Evolutionary conservation across 1,140 invertebrate genomes (phyloP).

Genomic region (Homalodisca vitripennis): DNA sequence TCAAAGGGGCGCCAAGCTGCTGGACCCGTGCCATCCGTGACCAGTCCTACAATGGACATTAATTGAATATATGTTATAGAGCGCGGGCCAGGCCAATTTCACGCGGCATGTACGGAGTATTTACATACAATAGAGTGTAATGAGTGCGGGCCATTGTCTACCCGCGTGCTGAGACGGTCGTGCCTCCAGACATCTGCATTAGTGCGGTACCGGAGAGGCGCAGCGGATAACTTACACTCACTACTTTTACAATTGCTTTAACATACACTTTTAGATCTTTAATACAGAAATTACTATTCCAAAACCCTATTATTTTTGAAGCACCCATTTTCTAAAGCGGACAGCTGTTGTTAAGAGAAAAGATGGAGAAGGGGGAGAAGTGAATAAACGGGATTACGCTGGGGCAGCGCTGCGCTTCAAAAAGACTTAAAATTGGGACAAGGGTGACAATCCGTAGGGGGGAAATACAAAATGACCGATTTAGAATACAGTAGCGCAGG

Average conservation of each 20-base stretch:
- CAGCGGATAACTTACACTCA: too few species aligned
- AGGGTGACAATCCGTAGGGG: conserved; percentile 9
- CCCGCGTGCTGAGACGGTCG: too few species aligned
- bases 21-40: too few species aligned
- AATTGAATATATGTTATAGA: conserved; percentile 22
- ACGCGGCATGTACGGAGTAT: neutral
- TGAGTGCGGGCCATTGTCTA: neutral
- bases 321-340: neutral
- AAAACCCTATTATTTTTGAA: too few species aligned
- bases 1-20: too few species aligned
- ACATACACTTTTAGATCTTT: too few species aligned
- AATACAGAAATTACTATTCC: too few species aligned
- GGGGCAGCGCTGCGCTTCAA: conserved; percentile 11
- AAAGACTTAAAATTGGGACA: conserved; percentile 22
- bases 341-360: conserved; percentile 1
- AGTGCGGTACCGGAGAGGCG: conserved; percentile 13
- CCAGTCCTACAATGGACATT: neutral
- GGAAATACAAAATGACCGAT: conserved; percentile 13
- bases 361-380: neutral
- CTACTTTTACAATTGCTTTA: too few species aligned
- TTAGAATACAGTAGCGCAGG: conserved; percentile 18
- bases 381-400: conserved; percentile 7
- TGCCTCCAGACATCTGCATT: conserved; percentile 25
- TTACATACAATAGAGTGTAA: conserved; percentile 20
- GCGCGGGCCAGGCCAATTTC: neutral